A percentile compares a stretch with the other conserved stretches of the same genome.
These are phyloP conservation scores for Chelonia mydas DNA, from an alignment of 2,797 vertebrate species.

Conservation along the genomic window DNA sequence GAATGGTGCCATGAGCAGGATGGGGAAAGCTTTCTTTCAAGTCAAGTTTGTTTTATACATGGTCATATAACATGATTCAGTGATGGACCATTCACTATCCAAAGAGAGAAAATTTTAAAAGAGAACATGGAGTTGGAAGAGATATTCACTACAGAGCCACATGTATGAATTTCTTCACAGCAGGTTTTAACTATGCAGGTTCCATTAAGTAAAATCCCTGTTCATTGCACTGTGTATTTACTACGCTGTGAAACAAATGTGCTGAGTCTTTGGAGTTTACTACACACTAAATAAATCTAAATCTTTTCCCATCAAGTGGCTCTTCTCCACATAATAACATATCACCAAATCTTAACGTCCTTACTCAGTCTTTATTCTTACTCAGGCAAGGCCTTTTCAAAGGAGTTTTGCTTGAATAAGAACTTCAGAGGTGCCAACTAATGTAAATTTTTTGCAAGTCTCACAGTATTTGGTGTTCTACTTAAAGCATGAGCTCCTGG, in stretches of 20 bases:
- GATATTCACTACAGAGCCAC: background rate
- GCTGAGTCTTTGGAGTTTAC: slow-evolving; percentile 23
- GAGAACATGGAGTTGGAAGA: background rate
- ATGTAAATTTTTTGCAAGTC: background rate
- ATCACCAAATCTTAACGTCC: background rate
- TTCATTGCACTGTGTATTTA: slow-evolving; percentile 26
- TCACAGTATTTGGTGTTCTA: background rate
- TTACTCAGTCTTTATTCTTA: background rate
- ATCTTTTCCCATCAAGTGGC: slow-evolving; percentile 15
- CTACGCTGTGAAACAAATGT: slow-evolving; percentile 5
- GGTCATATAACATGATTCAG: slow-evolving; percentile 11
- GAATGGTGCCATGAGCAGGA: slow-evolving; percentile 26
- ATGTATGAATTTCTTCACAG: slow-evolving; percentile 1
- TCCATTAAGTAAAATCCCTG: background rate
- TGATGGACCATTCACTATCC: slow-evolving; percentile 17
- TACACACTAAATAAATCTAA: slow-evolving; percentile 33
- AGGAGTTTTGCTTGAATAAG: slow-evolving; percentile 8
- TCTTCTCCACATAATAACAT: slow-evolving; percentile 26
- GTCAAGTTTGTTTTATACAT: slow-evolving; percentile 23
- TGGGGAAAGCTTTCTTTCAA: slow-evolving; percentile 39
- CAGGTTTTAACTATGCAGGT: slow-evolving; percentile 1
- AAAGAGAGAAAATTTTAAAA: background rate
- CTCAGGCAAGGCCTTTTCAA: background rate
- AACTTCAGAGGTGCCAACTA: background rate
- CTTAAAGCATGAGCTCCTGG: background rate